Conservation (phyloP, 2,797 vertebrate species). For the Pseudomugil gertrudae region DNA sequence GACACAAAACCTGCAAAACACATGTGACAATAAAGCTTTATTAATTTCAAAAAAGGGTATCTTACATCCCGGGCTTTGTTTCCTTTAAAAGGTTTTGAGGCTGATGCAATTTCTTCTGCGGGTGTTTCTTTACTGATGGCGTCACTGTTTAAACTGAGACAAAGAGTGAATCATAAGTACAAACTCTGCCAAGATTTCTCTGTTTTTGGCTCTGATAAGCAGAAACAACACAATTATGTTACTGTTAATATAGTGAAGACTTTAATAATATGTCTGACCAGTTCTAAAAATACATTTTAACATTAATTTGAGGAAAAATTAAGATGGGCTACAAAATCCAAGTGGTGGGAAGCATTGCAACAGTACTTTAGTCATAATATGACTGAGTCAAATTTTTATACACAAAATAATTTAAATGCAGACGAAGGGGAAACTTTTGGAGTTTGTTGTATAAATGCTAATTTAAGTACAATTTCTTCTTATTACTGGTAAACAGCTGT, state of each 20-base stretch:
- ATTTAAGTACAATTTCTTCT: no score
- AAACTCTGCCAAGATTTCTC: neutral
- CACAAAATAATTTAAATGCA: no score
- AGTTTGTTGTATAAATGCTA: no score
- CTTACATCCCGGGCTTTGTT: constrained; percentile 77
- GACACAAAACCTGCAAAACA: constrained; percentile 39
- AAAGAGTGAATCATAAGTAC: neutral
- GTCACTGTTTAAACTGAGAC: constrained; percentile 81
- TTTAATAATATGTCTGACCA: neutral
- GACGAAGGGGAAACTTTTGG: no score
- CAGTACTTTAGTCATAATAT: no score
- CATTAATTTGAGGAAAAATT: neutral
- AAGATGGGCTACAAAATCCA: neutral
- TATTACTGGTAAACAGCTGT: neutral
- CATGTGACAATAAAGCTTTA: neutral
- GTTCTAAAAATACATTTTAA: neutral
- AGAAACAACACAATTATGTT: neutral
- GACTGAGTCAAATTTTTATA: no score
- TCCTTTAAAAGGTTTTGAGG: constrained; percentile 67
- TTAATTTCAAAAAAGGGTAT: neutral
- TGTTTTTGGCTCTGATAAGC: neutral
- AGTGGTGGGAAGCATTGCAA: neutral
- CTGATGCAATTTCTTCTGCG: constrained; percentile 53
- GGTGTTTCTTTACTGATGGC: constrained; percentile 72
- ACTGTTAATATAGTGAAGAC: neutral